A percentile compares a stretch with the other conserved stretches of the same genome.
These are phyloP conservation scores for Notarius lentiginosus DNA, from an alignment of 2,113 vertebrate species.

Conservation along the genomic window DNA sequence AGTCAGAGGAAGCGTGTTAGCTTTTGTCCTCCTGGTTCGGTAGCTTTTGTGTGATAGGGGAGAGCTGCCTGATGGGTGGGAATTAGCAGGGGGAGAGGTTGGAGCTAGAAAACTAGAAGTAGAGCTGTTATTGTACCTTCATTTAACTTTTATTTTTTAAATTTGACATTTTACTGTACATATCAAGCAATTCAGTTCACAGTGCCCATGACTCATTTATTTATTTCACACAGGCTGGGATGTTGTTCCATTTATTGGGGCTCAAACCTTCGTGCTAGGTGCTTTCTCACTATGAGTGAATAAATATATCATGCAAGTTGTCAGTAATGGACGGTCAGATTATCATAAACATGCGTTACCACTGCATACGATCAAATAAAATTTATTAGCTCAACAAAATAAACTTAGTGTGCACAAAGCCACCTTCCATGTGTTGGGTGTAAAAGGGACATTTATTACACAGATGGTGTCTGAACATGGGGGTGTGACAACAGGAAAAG, in stretches of 20 bases:
- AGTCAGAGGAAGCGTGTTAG: neutral
- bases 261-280: neutral
- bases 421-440: slow-evolving; percentile 9
- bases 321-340: neutral
- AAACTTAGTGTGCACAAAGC: slow-evolving; percentile 21
- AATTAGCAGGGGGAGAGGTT: neutral
- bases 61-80: neutral
- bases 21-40: neutral
- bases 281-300: neutral
- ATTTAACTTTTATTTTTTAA: neutral
- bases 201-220: neutral
- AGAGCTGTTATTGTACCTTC: neutral
- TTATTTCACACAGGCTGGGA: neutral
- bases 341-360: neutral
- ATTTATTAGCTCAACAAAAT: slow-evolving; percentile 6
- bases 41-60: neutral
- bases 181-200: neutral
- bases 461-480: slow-evolving; percentile 23
- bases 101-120: neutral
- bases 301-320: slow-evolving; percentile 1
- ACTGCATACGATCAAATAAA: neutral
- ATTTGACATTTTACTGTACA: neutral
- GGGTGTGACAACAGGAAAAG: slow-evolving; percentile 8
- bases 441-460: slow-evolving; percentile 23
- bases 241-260: neutral